phyloP scores from a whole-genome alignment of 2,797 vertebrate species.

The Atherinosoma microstoma region DNA sequence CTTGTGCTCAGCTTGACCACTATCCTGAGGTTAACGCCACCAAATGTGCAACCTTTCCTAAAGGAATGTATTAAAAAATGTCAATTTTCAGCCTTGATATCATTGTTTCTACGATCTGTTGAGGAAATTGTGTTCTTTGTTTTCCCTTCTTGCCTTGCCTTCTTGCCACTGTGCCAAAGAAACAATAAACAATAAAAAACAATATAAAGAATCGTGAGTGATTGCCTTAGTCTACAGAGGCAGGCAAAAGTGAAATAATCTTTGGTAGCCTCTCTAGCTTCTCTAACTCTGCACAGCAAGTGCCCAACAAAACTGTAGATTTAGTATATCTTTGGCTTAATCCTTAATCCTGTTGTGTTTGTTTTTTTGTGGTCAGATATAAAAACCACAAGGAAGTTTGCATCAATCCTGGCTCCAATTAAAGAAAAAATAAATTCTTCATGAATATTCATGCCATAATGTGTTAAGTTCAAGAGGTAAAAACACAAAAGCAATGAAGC shows the following conservation, averaged over 20 bases:
- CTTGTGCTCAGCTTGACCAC: constrained; percentile 47
- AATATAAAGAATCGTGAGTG: no score
- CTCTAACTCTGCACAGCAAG: no score
- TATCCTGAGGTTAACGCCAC: constrained; percentile 19
- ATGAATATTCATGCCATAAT: no score
- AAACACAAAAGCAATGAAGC: constrained; percentile 6
- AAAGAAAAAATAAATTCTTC: not conserved
- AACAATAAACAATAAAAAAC: no score
- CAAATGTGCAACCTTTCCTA: constrained; percentile 40
- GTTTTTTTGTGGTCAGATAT: no score
- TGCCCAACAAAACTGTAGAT: no score
- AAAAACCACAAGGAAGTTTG: no score
- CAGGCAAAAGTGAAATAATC: not conserved
- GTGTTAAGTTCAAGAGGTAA: not conserved
- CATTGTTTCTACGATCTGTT: not conserved
- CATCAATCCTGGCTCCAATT: not conserved
- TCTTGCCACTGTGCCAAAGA: not conserved
- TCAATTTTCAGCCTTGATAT: not conserved
- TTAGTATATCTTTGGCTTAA: no score
- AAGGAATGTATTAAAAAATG: not conserved
- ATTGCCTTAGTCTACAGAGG: not conserved
- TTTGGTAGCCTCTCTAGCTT: no score
- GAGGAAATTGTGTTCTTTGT: not conserved
- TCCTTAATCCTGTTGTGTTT: no score
- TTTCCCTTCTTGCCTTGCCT: not conserved